Base-by-base conservation (phyloP, 2,113 vertebrate species). In the Pomatorhinus ruficollis region DNA sequence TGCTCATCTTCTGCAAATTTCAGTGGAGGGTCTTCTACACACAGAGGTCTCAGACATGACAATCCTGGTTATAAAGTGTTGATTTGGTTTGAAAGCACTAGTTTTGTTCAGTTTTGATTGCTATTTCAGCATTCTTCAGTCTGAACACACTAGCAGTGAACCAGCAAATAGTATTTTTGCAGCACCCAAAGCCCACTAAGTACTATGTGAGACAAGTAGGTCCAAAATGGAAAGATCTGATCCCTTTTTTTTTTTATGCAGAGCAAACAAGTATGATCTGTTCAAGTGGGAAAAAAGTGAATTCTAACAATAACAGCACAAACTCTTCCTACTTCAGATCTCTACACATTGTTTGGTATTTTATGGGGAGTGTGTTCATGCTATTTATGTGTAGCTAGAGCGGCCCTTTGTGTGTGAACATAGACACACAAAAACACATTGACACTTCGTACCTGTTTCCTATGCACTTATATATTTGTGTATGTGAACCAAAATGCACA, bases 91-190 rank as follows among this genome's bases (percentile, higher is more conserved):
- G 69, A 96, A 87, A 84, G 25, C 20, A 85, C 30, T 72, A 20
- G 37, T 71, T 89, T 84, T 87, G 49, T 87, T 89, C 66, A 72
- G 31, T 57, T 78, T 83, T 83, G 35, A 90, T 75, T 83, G 30
- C 11, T 83, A 70, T 93, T 95, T 95, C 83, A 92, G 15, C 35
- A 56, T 31, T 12, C 35, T 91, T 92, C 76, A 71, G 68, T 59
- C 39, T 84, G 72, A 95, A 89, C 15, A 87, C 54, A 56, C 72
- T 78, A 54, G 33, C 52, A 87, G 16, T 40, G 72, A 90, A 92
- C 68, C 86, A 93, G 35, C 4, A 96, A 95, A 92, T 68, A 75
- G 39, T 35, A 81, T 75, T 89, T 90, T 74, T 95, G 35, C 63
- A 83, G 35, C 31, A 60, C 24, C 22, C 14, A 59, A 74, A 89